Base-by-base conservation (phyloP, 2,888 invertebrate species). In the Candidula unifasciata region DNA sequence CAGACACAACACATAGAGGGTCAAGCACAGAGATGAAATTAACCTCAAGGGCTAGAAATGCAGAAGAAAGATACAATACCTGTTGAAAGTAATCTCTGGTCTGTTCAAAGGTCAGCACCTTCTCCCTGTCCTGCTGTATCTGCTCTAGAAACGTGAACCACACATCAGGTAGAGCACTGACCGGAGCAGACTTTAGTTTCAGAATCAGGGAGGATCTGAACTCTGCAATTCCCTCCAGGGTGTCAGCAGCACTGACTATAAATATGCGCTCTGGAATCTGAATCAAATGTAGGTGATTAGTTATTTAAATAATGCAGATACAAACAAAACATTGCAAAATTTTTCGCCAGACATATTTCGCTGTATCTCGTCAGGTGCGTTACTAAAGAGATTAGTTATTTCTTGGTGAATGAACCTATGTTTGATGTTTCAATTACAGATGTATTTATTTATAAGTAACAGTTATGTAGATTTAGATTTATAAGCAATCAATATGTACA, bases 181-280 rank as follows among this genome's bases (percentile, higher is more conserved):
- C 89, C 13, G 88, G 90, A 16, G 68, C 80, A 35, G 69, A 27
- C 78, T 87, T 88, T 27, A 87, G 69, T 5, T 69, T 76, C 30
- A 30, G 27, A 6, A 87, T 66, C 27, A 87, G 78, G 66, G 52
- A 35, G n/a, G 74, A 37, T 24, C 87, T 37, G 33, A 88, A 83
- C 18, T 82, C 83, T 6, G 79, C 69, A 21, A 87, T 81, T 16
- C 90, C 90, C 33, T 87, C 80, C n/a, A 91, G 81, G 57, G 87
- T 88, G 77, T 91, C 91, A 3, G 92, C 90, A 88, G 91, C 91
- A 87, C 92, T 91, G 16, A 92, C 90, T 6, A 90, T 88, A 83
- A 87, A 87, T 5, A 92, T 88, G n/a, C 80, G 84, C 16, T 88
- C 68, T 10, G 91, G 91, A 44, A 91, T 66, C 84, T 84, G 80